Conservation (phyloP, 1,140 invertebrate genomes). For the Helicorthomorpha holstii region DNA sequence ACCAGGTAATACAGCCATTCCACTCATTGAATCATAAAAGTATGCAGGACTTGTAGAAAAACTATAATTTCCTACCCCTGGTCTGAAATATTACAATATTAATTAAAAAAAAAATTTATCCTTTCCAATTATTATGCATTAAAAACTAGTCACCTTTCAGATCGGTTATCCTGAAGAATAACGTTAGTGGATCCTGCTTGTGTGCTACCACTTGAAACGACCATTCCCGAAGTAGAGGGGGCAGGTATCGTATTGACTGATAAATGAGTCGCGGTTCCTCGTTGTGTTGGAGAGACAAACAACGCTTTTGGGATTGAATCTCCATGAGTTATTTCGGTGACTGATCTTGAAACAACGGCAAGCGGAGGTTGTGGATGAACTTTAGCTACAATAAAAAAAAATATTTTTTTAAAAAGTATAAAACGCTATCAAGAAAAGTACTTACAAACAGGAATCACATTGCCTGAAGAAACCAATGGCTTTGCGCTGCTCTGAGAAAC, state of each 20-base stretch:
- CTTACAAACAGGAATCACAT: neutral
- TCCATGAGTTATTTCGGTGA: neutral
- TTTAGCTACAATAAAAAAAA: constrained; percentile 1
- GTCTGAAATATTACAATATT: neutral
- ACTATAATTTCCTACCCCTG: neutral
- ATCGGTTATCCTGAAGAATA: neutral
- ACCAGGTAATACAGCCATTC: neutral
- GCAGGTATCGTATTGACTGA: neutral
- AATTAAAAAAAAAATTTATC: neutral
- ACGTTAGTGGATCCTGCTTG: neutral
- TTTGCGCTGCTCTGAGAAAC: neutral
- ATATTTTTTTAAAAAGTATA: neutral
- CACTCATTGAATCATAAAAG: neutral
- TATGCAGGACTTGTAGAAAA: neutral
- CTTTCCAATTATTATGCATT: neutral
- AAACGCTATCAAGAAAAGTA: neutral
- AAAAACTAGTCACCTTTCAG: neutral
- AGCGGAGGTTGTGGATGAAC: constrained; percentile 5
- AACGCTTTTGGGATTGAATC: neutral
- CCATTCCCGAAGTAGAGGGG: neutral
- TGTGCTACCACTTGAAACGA: neutral
- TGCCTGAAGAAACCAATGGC: neutral
- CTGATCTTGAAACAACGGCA: neutral
- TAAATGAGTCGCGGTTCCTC: neutral
- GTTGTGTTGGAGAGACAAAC: neutral